Evolutionary conservation across 2,113 vertebrate species (phyloP), one percentile per base, ranked within the genome.

Genomic region (Antidorcas marsupialis): DNA sequence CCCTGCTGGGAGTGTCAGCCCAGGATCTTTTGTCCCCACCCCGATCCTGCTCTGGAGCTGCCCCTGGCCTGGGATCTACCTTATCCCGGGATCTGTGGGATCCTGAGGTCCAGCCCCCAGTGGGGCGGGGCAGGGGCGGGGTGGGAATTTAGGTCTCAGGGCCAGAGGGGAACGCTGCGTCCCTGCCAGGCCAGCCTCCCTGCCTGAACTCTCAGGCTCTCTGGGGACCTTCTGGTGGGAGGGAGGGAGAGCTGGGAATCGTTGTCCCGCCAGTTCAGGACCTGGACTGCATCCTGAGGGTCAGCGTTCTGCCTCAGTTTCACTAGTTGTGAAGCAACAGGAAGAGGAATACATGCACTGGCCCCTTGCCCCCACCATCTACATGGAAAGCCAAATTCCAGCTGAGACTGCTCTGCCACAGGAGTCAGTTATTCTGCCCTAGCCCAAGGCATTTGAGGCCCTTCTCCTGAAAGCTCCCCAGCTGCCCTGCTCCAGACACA

Each of bases 1-100:
- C 91, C 96, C 98, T 97, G 98, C 97, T 97, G 98, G 97, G 98
- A 98, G 92, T 93, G 94, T 97, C 98, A 79, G 94, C 78, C 82
- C 30, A 59, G 76, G 89, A 94, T 94, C 95, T 90, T 87, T 78
- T 88, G 88, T 60, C 28, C 59, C 39, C 59, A 28, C 3, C 14
- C 3, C 2, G 14, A 53, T 16, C 57, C n/a, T 60, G 53, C 59
- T 62, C 74, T 53, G 89, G 79, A 81, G 47, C 71, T 87, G 59
- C 62, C 78, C 71, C 67, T 5, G 28, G 83, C 17, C 47, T 9
- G 2, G 60, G 53, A 93, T 74, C 84, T 13, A 91, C 64, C 87
- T 57, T 60, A 27, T 43, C 33, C 23, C 10, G 85, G 71, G 81
- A 88, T 93, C 62, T 59, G 23, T 28, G 43, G 53, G 90, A 87